Conservation (phyloP, 2,888 invertebrate genomes). For the Acanthosoma haemorrhoidale region DNA sequence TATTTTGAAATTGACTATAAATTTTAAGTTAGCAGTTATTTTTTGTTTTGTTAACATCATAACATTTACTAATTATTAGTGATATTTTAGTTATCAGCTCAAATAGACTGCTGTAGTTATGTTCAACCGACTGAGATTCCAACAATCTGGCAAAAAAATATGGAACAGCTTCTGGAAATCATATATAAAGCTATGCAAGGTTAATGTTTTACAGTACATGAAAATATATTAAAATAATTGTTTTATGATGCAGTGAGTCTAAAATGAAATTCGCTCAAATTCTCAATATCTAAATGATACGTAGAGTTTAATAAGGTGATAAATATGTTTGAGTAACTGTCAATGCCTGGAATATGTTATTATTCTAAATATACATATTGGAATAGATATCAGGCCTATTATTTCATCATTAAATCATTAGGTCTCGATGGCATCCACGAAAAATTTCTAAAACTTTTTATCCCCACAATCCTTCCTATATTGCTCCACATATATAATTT, state of each 20-base stretch:
- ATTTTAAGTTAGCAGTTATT: neutral
- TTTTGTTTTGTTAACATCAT: neutral
- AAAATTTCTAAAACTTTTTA: too few species aligned
- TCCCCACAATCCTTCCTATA: too few species aligned
- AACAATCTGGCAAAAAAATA: constrained; percentile 46
- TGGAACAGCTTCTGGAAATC: constrained; percentile 45
- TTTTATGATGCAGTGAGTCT: neutral
- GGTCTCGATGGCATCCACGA: too few species aligned
- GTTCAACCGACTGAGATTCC: constrained; percentile 43
- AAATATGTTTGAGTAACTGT: neutral
- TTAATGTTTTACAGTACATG: too few species aligned
- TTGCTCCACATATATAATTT: too few species aligned
- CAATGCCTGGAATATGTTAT: neutral
- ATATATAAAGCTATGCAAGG: constrained; percentile 41
- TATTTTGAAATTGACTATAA: neutral
- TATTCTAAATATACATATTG: neutral
- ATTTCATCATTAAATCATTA: too few species aligned
- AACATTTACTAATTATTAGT: neutral
- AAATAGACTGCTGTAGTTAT: constrained; percentile 42
- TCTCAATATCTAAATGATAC: too few species aligned
- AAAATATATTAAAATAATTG: too few species aligned
- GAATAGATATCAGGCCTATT: too few species aligned
- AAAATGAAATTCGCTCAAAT: too few species aligned
- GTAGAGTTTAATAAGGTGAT: neutral
- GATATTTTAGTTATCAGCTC: constrained; percentile 40